A percentile compares a stretch with the other conserved stretches of the same genome.
Conservation (phyloP, 2,888 invertebrate genomes). For the Philaethria dido region DNA sequence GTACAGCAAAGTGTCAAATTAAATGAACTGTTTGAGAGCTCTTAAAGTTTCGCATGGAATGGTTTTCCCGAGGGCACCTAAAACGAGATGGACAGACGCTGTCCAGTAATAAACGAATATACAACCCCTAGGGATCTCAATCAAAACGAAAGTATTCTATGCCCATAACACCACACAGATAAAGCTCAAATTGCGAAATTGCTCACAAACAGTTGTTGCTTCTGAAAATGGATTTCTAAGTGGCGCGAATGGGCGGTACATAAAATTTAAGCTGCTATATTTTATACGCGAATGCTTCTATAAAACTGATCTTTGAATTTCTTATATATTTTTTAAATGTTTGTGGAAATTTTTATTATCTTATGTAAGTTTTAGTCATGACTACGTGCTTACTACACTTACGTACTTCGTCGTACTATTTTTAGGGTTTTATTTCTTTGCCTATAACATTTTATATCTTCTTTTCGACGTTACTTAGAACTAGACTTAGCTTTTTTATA, state of each 20-base stretch:
- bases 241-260: slow-evolving; percentile 38
- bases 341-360: not conserved
- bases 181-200: slow-evolving; percentile 32
- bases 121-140: slow-evolving; percentile 61
- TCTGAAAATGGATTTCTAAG: slow-evolving; percentile 41
- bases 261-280: slow-evolving; percentile 39
- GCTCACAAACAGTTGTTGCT: slow-evolving; percentile 21
- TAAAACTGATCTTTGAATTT: slow-evolving; percentile 17
- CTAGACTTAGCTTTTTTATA: too few species aligned
- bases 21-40: slow-evolving; percentile 12
- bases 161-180: slow-evolving; percentile 24
- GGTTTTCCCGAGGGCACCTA: slow-evolving; percentile 39
- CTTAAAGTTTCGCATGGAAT: slow-evolving; percentile 1
- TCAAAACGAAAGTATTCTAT: slow-evolving; percentile 15
- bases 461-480: too few species aligned
- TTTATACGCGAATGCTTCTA: slow-evolving; percentile 23
- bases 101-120: slow-evolving; percentile 67
- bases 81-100: slow-evolving; percentile 48
- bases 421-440: too few species aligned
- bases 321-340: not conserved
- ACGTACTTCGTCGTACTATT: too few species aligned
- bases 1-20: slow-evolving; percentile 10
- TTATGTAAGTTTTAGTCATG: not conserved
- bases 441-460: too few species aligned
- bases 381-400: too few species aligned